Evolutionary conservation across 2,888 invertebrate genomes (phyloP).

Genomic region (Xestia xanthographa): DNA sequence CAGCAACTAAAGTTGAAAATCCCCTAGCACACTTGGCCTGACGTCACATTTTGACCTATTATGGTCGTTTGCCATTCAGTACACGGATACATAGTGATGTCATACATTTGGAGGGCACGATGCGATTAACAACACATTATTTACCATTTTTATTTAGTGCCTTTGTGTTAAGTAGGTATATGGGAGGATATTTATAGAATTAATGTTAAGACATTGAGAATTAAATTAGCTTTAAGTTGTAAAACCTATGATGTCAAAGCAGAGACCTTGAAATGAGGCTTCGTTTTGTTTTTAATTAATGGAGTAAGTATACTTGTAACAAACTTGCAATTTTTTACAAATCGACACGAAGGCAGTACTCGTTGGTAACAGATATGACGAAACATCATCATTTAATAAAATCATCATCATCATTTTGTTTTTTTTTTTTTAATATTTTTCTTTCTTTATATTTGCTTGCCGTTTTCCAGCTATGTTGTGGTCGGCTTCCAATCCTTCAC

Average conservation of each 20-base stretch:
- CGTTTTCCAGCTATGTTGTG: too few relatives aligned
- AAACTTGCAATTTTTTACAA: background rate
- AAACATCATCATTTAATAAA: too few relatives aligned
- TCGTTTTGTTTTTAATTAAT: background rate
- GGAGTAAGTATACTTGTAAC: too few relatives aligned
- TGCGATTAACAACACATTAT: slow-evolving; percentile 37
- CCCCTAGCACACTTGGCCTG: slow-evolving; percentile 25
- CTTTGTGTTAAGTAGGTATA: slow-evolving; percentile 18
- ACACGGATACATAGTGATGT: slow-evolving; percentile 60
- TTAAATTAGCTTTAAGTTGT: slow-evolving; percentile 30
- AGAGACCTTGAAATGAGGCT: background rate
- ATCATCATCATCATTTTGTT: too few relatives aligned
- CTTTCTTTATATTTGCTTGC: too few relatives aligned
- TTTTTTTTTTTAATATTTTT: too few relatives aligned
- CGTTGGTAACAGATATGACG: background rate
- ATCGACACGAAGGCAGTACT: background rate
- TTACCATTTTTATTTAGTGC: slow-evolving; percentile 38
- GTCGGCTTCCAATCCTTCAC: background rate
- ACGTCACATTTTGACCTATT: slow-evolving; percentile 63
- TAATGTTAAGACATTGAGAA: slow-evolving; percentile 41
- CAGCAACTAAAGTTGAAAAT: background rate
- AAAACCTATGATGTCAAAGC: slow-evolving; percentile 16
- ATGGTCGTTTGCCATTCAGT: slow-evolving; percentile 54
- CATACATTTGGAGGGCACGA: slow-evolving; percentile 48
- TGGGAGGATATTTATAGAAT: slow-evolving; percentile 49